Evolutionary conservation across 2,888 invertebrate genomes (phyloP), one percentile per base, ranked within the genome.

Genomic region (Amphipoea oculea): DNA sequence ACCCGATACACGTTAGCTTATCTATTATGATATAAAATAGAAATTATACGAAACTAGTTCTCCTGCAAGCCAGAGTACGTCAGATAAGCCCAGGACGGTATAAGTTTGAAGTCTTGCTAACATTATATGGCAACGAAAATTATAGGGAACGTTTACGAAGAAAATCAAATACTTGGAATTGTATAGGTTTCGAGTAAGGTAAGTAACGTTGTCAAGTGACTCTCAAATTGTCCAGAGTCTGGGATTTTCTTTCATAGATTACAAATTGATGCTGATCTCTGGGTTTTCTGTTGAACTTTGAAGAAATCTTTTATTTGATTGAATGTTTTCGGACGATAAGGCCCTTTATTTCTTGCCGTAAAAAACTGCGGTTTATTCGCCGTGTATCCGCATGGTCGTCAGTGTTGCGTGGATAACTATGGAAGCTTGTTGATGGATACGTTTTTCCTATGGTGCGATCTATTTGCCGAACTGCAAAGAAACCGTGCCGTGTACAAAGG

Each of bases 11-110:
- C 87, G 86, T 85, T 84, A 84, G 84, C 90, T 91, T 92, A 91
- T 91, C 92, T 92, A 88, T 90, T 92, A 85, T 88, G 90, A 90
- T 91, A 89, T 89, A 88, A 91, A 90, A 91, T 88, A 91, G 88
- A 89, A 91, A 91, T 92, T 91, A 91, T 89, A 85, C 67, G 77
- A 84, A 87, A 89, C 90, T 90, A 91, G 89, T 91, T 89, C 70
- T 79, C 83, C 23, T 85, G 84, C 84, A 89, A 88, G 67, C 63
- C 69, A 79, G 79, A 69, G 84, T 82, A 86, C 81, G 86, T 85
- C 82, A 90, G 92, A 92, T 93, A 92, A 93, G 90, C 89, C 78
- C 74, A 71, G 73, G 75, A 81, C 74, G 81, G 87, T 88, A 88
- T 90, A 91, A 92, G 89, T 92, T 92, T 90, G 86, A 87, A 89